These are phyloP conservation scores for Actias luna DNA, from an alignment of 2,888 invertebrate species.

Conservation along the genomic window DNA sequence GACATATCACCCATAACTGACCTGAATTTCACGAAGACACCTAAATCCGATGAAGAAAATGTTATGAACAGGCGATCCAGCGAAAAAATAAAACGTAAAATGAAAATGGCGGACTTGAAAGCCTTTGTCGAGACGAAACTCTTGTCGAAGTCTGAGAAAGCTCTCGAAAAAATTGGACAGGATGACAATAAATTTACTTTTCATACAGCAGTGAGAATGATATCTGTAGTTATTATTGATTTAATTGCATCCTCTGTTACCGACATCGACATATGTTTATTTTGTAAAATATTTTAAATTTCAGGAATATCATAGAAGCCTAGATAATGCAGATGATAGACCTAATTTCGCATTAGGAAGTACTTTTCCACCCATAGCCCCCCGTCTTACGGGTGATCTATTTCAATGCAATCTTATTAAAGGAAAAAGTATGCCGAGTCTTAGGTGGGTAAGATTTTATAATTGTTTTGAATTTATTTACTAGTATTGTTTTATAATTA, in stretches of 20 bases:
- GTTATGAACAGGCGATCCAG: conserved; percentile 84
- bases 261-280: background rate
- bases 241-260: conserved; percentile 21
- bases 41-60: conserved; percentile 66
- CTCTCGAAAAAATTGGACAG: conserved; percentile 93
- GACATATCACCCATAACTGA: conserved; percentile 85
- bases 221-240: conserved; percentile 78
- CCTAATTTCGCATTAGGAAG: conserved; percentile 87
- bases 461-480: background rate
- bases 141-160: conserved; percentile 94
- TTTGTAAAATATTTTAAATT: conserved; percentile 27
- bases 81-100: conserved; percentile 91
- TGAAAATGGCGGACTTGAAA: conserved; percentile 95
- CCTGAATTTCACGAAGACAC: conserved; percentile 57
- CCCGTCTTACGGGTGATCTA: conserved; percentile 74
- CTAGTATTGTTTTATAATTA: background rate
- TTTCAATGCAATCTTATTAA: conserved; percentile 88
- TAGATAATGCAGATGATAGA: conserved; percentile 90
- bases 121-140: conserved; percentile 96
- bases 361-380: conserved; percentile 82
- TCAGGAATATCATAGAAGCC: conserved; percentile 91
- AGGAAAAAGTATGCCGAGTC: conserved; percentile 98
- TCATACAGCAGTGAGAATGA: conserved; percentile 82
- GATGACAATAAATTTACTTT: conserved; percentile 85
- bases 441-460: conserved; percentile 85